phyloP scores from a whole-genome alignment of 2,797 vertebrate genomes.

The Lophotriccus pileatus region DNA sequence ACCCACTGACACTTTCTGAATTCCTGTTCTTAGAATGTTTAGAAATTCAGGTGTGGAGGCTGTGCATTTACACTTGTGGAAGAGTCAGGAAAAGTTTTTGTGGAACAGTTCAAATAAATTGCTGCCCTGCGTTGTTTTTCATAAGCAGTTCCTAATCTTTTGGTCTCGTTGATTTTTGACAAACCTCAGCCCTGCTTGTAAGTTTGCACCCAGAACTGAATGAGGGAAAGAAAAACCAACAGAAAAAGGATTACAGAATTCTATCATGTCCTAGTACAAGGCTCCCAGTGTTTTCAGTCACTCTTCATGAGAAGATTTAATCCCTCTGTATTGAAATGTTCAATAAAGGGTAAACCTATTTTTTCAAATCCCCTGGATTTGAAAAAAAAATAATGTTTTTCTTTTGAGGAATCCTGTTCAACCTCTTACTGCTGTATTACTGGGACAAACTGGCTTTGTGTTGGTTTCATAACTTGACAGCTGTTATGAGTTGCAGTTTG shows the following conservation, averaged over 20 bases:
- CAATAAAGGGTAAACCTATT: background rate
- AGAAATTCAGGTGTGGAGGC: background rate
- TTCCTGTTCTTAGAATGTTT: background rate
- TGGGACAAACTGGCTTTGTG: background rate
- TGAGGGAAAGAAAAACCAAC: fast-evolving
- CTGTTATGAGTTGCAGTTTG: background rate
- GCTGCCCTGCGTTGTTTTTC: background rate
- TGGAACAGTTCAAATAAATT: background rate
- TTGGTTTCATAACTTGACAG: background rate
- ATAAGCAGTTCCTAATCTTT: background rate
- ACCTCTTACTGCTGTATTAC: background rate
- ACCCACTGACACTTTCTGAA: fast-evolving
- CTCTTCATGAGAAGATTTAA: background rate
- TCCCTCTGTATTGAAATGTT: background rate
- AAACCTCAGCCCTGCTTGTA: background rate
- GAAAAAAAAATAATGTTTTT: background rate
- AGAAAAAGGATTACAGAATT: background rate
- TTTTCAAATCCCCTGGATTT: background rate
- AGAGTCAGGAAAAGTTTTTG: background rate
- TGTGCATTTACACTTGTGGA: background rate
- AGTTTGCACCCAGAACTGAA: background rate
- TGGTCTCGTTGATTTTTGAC: background rate
- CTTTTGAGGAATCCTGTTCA: background rate
- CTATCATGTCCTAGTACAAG: background rate
- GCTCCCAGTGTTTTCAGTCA: background rate